Evolutionary conservation across 2,797 vertebrate genomes (phyloP).

Genomic region (Melanitta fusca): DNA sequence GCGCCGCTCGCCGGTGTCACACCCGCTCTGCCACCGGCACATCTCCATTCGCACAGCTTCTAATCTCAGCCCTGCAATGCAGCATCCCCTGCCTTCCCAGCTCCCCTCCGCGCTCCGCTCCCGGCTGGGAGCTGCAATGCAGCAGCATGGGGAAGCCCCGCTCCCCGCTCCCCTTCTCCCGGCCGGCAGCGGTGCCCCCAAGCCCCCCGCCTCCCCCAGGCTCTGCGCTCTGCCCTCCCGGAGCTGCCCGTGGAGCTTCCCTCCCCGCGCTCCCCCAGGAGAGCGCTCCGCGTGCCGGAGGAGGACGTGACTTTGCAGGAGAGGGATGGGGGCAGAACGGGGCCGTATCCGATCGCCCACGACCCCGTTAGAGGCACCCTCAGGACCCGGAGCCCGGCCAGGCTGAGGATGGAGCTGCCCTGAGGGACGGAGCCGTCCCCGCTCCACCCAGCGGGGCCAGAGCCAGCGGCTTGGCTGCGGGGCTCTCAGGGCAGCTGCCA

Average conservation of each 20-base stretch:
- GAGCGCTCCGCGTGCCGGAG: rapidly evolving
- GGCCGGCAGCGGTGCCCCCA: rapidly evolving
- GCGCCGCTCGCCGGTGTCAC: not conserved
- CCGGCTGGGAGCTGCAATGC: constrained; percentile 49
- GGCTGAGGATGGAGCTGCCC: not conserved
- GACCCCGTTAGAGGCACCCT: rapidly evolving
- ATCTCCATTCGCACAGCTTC: constrained; percentile 50
- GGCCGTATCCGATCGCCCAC: rapidly evolving
- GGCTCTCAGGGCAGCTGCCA: not conserved
- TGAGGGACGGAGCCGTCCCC: not conserved
- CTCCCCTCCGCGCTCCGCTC: constrained; percentile 4
- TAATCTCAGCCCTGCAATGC: constrained; percentile 68
- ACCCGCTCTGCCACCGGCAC: constrained; percentile 16
- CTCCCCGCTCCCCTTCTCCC: not conserved
- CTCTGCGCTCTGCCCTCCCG: not conserved
- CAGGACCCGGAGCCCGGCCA: not conserved
- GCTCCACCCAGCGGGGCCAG: not conserved
- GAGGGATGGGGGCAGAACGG: rapidly evolving
- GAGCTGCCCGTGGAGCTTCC: not conserved
- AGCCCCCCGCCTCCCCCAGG: not conserved
- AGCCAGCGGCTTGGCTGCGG: not conserved
- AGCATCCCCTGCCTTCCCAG: constrained; percentile 59
- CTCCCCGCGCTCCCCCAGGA: not conserved
- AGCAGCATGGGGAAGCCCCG: not conserved
- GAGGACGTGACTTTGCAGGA: not conserved